Evolutionary conservation across 2,797 vertebrate genomes (phyloP).

Genomic region (Halcyon badia): DNA sequence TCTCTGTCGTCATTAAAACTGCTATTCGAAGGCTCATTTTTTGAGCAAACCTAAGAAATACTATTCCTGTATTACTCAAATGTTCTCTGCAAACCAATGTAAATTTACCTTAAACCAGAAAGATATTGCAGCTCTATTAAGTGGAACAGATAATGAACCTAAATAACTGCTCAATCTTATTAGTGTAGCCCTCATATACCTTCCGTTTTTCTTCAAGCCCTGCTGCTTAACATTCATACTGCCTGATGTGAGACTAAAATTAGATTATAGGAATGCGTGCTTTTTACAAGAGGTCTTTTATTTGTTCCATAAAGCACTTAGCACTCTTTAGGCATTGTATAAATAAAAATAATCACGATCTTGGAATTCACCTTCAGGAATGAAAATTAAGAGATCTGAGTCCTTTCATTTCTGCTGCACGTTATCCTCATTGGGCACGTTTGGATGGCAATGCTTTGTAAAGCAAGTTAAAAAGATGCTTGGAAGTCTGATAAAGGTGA

Average conservation of each 20-base stretch:
- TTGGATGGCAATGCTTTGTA: slow-evolving; percentile 17
- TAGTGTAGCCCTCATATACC: slow-evolving; percentile 21
- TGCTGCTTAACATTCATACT: slow-evolving; percentile 60
- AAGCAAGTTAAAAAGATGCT: slow-evolving; percentile 40
- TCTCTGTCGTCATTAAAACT: neutral
- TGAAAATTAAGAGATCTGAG: slow-evolving; percentile 26
- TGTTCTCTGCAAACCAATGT: neutral
- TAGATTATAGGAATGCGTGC: slow-evolving; percentile 60
- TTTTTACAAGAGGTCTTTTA: slow-evolving; percentile 67
- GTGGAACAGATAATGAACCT: slow-evolving; percentile 51
- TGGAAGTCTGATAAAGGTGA: slow-evolving; percentile 48
- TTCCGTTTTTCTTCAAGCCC: slow-evolving; percentile 1
- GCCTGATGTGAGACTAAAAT: slow-evolving; percentile 62
- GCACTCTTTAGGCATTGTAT: slow-evolving; percentile 59
- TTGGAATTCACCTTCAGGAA: slow-evolving; percentile 72
- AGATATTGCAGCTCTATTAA: neutral
- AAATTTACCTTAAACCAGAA: slow-evolving; percentile 25
- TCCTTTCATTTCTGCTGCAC: slow-evolving; percentile 32
- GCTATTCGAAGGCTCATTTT: neutral
- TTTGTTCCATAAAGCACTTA: slow-evolving; percentile 71
- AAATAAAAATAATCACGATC: slow-evolving; percentile 72
- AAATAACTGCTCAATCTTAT: slow-evolving; percentile 56
- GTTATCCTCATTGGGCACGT: slow-evolving; percentile 36
- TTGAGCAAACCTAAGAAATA: neutral
- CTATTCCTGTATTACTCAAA: neutral